Evolutionary conservation across 2,888 invertebrate species (phyloP).

Genomic region (Cremastobaeus sp.): DNA sequence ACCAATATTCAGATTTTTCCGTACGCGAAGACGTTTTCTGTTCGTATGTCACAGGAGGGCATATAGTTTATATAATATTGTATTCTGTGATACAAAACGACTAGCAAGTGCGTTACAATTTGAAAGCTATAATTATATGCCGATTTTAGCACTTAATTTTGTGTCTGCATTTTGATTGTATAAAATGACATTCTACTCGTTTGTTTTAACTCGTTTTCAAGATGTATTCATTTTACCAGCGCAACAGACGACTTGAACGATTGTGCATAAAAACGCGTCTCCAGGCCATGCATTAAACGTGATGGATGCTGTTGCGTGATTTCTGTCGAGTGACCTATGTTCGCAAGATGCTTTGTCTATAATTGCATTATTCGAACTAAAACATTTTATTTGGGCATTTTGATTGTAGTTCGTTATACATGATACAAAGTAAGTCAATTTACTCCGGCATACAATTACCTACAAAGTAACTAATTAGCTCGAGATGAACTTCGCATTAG

Average conservation of each 20-base stretch:
- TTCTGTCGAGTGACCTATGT: too few relatives aligned
- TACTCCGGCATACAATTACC: conserved; percentile 22
- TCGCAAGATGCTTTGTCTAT: too few relatives aligned
- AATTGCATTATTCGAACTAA: background rate
- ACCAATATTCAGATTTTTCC: too few relatives aligned
- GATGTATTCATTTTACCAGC: too few relatives aligned
- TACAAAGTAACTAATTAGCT: conserved; percentile 27
- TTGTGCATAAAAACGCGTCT: conserved; percentile 44
- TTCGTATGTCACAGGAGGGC: conserved; percentile 63
- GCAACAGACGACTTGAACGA: conserved; percentile 31
- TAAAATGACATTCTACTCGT: too few relatives aligned
- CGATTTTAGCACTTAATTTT: too few relatives aligned
- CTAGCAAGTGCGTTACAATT: conserved; percentile 22
- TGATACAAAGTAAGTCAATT: conserved; percentile 18
- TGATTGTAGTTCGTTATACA: background rate
- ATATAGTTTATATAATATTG: conserved; percentile 50
- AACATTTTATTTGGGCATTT: conserved; percentile 30
- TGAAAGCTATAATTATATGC: conserved; percentile 17
- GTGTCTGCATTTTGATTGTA: too few relatives aligned
- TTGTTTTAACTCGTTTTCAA: too few relatives aligned
- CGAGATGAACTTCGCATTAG: conserved; percentile 23
- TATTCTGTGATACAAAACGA: conserved; percentile 50
- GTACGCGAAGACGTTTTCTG: conserved; percentile 65
- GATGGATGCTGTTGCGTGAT: conserved; percentile 15
- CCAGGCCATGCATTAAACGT: conserved; percentile 66